Evolutionary conservation across 2,797 vertebrate species (phyloP).

Genomic region (Phoebastria nigripes): DNA sequence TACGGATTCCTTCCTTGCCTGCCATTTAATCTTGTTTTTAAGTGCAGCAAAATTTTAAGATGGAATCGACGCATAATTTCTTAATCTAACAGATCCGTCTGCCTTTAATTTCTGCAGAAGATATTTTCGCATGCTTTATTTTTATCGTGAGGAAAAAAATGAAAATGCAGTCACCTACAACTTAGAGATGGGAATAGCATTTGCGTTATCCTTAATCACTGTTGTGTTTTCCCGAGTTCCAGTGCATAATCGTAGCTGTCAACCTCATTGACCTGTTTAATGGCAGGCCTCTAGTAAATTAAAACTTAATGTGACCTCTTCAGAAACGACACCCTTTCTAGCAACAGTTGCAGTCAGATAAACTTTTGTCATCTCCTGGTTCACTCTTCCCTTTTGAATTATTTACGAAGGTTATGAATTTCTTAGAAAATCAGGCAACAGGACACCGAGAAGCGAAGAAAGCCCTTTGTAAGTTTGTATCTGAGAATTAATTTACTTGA

Average conservation of each 20-base stretch:
- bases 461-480: not conserved
- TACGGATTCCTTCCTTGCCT: not conserved
- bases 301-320: not conserved
- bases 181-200: not conserved
- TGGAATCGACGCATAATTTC: not conserved
- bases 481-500: not conserved
- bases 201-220: not conserved
- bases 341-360: not conserved
- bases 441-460: not conserved
- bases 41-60: not conserved
- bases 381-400: not conserved
- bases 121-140: rapidly evolving
- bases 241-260: not conserved
- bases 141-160: not conserved
- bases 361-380: not conserved
- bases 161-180: not conserved
- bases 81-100: not conserved
- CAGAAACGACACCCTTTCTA: not conserved
- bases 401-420: not conserved
- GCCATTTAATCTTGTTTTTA: not conserved
- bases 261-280: not conserved
- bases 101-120: not conserved
- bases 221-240: not conserved
- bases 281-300: too few relatives aligned
- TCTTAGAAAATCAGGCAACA: not conserved